Evolutionary conservation across 1,140 invertebrate genomes (phyloP), one percentile per base, ranked within the genome.

Genomic region (Psix sp.): DNA sequence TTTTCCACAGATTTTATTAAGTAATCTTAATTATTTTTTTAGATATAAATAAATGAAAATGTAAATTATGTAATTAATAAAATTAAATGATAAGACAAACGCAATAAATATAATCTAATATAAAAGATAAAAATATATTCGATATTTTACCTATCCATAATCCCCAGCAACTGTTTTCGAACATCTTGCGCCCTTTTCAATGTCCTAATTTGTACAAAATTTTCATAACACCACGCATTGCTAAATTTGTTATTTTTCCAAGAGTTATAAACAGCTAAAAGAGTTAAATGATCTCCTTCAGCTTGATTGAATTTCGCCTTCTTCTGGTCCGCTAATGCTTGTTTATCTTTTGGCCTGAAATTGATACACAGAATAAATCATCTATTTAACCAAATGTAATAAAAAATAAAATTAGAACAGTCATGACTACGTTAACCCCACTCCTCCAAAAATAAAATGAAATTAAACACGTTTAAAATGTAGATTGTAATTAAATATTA

Each of bases 161-260:
- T 98, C 2, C 97, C 97, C 0, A 99, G 87, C 65, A 99, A 87
- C 85, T 99, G 98, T 88, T 99, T 99, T 5, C 98, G 89, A 0
- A 99, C 97, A 88, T 99, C 98, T 86, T 99, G 98, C 0, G 98
- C 96, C 48, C 98, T 89, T 87, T 99, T 99, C 21, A 99, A 85
- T 0, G 97, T 99, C 14, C 98, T 87, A 20, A 98, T 96, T 88
- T 99, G 98, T 5, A 99, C 96, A 88, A 99, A 99, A 88, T 99
- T 99, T 84, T 99, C 98, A 82, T 98, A 99, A 85, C 98, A 99
- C 98, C 98, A 99, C 0, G 97, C 96, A 84, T 97, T 98, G 0
- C 96, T 98, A 86, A 99, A 99, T 83, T 99, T 98, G 84, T 99
- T 99, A 80, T 99, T 99, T 81, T 96, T 96, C 98, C 98, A 99